A percentile compares a stretch with the other conserved stretches of the same genome.
Evolutionary conservation across 35 echinoderm and acorn worm genomes (phyloP).

Genomic region (Stichopus chloronotus): DNA sequence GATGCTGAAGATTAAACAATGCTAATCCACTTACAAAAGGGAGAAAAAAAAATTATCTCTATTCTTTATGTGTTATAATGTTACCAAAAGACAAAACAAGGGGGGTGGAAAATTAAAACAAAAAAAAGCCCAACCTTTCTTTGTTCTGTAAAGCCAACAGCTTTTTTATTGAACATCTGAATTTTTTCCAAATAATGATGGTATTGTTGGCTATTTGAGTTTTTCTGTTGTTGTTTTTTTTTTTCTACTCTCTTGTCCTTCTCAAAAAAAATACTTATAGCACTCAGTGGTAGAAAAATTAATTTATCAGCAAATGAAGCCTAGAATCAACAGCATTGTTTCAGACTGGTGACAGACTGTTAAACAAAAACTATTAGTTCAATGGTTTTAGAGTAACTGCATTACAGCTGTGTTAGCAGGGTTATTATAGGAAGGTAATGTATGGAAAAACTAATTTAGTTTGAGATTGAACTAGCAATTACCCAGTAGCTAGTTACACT

Average conservation of each 20-base stretch:
- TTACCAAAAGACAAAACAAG: background rate
- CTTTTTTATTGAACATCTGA: background rate
- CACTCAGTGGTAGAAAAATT: no score
- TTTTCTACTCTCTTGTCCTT: no score
- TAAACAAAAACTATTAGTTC: background rate
- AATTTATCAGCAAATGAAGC: background rate
- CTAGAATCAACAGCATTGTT: background rate
- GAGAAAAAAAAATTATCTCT: no score
- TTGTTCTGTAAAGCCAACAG: slow-evolving; percentile 24
- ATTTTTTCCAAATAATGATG: background rate
- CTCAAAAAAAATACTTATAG: no score
- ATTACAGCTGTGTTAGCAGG: background rate
- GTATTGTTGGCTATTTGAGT: background rate
- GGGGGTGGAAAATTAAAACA: slow-evolving; percentile 1
- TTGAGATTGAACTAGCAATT: no score
- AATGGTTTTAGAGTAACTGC: background rate
- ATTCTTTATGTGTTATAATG: background rate
- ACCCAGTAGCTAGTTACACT: no score
- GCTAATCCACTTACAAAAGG: slow-evolving; percentile 17
- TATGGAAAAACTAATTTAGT: no score
- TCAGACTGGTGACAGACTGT: background rate
- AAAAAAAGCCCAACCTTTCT: slow-evolving; percentile 24
- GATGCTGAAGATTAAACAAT: slow-evolving; percentile 27
- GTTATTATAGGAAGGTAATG: background rate
- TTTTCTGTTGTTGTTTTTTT: no score